phyloP scores from a whole-genome alignment of 2,888 invertebrate genomes.

The Parthenolecanium corni region DNA sequence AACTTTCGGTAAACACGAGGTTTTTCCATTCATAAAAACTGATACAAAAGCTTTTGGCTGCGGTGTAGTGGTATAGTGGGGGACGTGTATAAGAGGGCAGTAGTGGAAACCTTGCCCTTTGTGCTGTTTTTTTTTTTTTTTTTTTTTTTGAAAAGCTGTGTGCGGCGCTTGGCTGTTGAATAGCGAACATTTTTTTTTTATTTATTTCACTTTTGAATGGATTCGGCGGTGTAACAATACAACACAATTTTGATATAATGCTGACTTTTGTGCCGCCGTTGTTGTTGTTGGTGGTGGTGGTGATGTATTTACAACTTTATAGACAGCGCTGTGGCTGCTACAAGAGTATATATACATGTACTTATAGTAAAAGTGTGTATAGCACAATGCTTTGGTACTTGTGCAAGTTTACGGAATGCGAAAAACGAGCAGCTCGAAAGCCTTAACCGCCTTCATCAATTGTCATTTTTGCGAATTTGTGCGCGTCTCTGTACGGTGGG shows the following conservation, averaged over 20 bases:
- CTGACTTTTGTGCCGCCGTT: slow-evolving; percentile 27
- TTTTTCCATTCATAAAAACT: slow-evolving; percentile 27
- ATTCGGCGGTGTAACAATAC: slow-evolving; percentile 24
- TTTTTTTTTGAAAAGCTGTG: slow-evolving; percentile 26
- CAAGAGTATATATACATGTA: no score
- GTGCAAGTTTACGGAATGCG: slow-evolving; percentile 20
- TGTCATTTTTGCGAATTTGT: slow-evolving; percentile 12
- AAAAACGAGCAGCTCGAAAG: no score
- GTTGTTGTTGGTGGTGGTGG: no score
- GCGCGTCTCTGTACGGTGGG: no score
- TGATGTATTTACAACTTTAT: slow-evolving; percentile 20
- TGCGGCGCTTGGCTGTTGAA: slow-evolving; percentile 23
- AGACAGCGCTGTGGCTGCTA: slow-evolving; percentile 4
- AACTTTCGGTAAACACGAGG: slow-evolving; percentile 22
- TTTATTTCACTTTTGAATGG: no score
- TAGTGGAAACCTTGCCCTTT: not conserved
- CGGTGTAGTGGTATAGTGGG: no score
- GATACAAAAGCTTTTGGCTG: slow-evolving; percentile 26
- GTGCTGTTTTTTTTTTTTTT: no score
- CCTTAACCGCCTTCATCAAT: slow-evolving; percentile 2
- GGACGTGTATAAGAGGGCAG: not conserved
- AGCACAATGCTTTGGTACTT: slow-evolving; percentile 26
- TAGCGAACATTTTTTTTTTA: slow-evolving; percentile 25
- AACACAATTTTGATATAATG: slow-evolving; percentile 20
- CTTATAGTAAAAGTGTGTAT: no score